Evolutionary conservation across 2,113 vertebrate genomes (phyloP).

Genomic region (Xyrauchen texanus): DNA sequence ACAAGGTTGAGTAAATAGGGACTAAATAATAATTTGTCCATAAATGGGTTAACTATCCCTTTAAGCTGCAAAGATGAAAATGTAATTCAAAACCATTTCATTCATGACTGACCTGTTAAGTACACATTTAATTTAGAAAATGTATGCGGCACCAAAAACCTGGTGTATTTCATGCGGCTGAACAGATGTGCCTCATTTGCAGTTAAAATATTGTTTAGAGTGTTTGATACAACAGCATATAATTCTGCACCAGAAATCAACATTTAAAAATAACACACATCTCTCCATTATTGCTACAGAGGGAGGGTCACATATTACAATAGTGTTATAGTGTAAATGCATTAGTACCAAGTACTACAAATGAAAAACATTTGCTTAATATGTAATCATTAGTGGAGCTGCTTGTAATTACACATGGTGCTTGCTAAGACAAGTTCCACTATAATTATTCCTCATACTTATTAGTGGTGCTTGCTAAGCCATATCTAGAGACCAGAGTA

Average conservation of each 20-base stretch:
- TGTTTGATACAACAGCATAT: not conserved
- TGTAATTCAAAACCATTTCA: too few species aligned
- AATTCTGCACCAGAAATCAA: slow-evolving; percentile 6
- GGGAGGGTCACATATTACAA: not conserved
- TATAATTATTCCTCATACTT: too few species aligned
- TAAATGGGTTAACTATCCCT: too few species aligned
- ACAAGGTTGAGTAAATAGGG: not conserved
- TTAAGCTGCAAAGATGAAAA: too few species aligned
- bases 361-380: not conserved
- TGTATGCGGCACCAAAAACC: not conserved
- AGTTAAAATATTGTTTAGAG: slow-evolving; percentile 39
- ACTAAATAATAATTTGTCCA: not conserved
- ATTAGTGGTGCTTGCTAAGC: too few species aligned
- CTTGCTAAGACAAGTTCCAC: not conserved
- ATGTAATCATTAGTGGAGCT: not conserved
- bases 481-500: too few species aligned
- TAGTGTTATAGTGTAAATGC: too few species aligned
- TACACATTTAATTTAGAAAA: not conserved
- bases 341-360: too few species aligned
- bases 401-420: not conserved
- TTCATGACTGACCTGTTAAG: too few species aligned
- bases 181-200: slow-evolving; percentile 52
- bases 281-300: not conserved
- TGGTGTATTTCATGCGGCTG: not conserved
- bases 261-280: slow-evolving; percentile 24